Evolutionary conservation across 2,888 invertebrate species (phyloP), one percentile per base, ranked within the genome.

Genomic region (Volucella inanis): DNA sequence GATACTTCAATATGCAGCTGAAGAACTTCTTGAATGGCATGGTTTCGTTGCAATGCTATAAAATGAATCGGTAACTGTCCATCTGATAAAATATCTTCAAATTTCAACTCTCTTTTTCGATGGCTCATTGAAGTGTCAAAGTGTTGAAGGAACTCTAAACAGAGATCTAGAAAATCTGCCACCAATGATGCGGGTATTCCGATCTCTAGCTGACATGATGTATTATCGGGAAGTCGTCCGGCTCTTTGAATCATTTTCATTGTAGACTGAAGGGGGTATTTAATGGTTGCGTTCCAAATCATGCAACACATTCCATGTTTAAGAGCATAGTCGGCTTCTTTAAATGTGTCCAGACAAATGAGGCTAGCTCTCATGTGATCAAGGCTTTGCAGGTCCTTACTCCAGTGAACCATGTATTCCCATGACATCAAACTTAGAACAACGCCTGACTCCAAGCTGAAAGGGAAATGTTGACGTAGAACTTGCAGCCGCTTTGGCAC

Each of bases 401-500:
- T 96, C 98, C 98, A 98, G 67, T 94, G 94, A 87, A 96, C 94
- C 70, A 97, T 95, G 90, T 96, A 97, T 91, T 98, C 98, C 98
- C 98, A 98, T 87, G 96, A 95, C 94, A 98, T 95, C 90, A 98
- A 97, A 12, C 96, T 95, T 62, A 98, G 93, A 50, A 98, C 92
- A 49, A 96, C 94, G 89, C 96, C 95, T 0, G 96, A 94, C 74
- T 95, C 94, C 70, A 98, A 93, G 90, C 98, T 98, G 88, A 96
- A 95, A 0, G 98, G 98, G 90, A 98, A 98, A 89, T 97, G 96
- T 55, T 94, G 93, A 62, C 95, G 94, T 76, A 97, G 91, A 31
- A 95, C 91, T 38, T 94, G 93, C 2, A 96, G 89, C 90, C 95
- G 94, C 87, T 94, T 94, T 74, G 95, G 93, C 64, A 95, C 93